phyloP scores from a whole-genome alignment of 2,113 vertebrate species.

The Carollia perspicillata region DNA sequence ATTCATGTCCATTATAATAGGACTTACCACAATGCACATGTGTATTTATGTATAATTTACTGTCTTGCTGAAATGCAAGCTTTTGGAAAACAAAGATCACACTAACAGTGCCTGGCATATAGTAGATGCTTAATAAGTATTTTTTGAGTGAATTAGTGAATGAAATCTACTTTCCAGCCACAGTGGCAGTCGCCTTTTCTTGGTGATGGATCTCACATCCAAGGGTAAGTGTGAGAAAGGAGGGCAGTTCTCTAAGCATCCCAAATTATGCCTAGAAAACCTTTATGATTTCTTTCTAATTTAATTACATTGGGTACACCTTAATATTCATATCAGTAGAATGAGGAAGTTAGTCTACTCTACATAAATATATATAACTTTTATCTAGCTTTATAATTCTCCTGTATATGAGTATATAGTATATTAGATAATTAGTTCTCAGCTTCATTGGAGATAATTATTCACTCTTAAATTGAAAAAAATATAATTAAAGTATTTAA shows the following conservation, averaged over 20 bases:
- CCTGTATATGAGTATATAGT: not conserved
- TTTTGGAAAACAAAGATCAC: not conserved
- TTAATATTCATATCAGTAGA: not conserved
- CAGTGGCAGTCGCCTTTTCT: not conserved
- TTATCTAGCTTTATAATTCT: not conserved
- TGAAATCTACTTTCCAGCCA: not conserved
- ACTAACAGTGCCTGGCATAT: not conserved
- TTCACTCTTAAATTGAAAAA: conserved; percentile 23
- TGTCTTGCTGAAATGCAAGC: not conserved
- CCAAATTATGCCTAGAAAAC: not conserved
- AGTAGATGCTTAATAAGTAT: not conserved
- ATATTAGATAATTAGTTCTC: not conserved
- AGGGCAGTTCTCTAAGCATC: not conserved
- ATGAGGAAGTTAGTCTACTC: not conserved
- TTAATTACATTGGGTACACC: not conserved
- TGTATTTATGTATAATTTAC: not conserved
- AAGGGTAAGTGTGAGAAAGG: not conserved
- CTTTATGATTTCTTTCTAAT: not conserved
- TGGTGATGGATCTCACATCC: not conserved
- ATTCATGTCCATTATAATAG: not conserved
- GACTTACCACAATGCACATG: not conserved
- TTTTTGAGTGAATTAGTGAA: conserved; percentile 16
- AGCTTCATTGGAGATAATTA: not conserved
- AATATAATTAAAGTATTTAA: not conserved
- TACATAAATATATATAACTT: not conserved